These are phyloP conservation scores for Enhydra lutris DNA, from an alignment of 2,113 vertebrate species.

Conservation along the genomic window DNA sequence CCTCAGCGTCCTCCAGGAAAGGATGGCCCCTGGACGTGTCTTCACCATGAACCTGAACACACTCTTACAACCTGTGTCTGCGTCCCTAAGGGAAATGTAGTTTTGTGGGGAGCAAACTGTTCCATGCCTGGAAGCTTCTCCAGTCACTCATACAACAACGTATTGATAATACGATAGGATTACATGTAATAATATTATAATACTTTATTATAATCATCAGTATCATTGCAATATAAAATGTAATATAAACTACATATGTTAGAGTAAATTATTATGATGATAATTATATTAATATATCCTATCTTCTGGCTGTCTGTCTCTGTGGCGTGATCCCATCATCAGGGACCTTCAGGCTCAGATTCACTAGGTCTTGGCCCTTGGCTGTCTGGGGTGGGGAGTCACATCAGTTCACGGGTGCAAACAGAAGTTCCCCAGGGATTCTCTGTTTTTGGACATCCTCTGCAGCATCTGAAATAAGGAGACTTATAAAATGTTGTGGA, in stretches of 20 bases:
- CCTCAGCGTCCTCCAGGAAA: too few relatives aligned
- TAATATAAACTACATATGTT: not conserved
- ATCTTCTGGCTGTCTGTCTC: not conserved
- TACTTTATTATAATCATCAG: not conserved
- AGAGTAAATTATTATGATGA: not conserved
- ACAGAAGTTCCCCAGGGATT: too few relatives aligned
- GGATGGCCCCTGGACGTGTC: fast-evolving
- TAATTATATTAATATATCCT: not conserved
- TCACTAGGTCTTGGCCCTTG: fast-evolving
- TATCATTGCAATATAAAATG: not conserved
- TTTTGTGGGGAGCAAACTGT: not conserved
- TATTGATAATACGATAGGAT: not conserved
- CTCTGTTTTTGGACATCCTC: not conserved
- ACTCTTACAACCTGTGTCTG: too few relatives aligned
- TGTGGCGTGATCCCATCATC: fast-evolving
- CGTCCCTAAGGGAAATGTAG: not conserved
- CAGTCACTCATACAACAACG: not conserved
- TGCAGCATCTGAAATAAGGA: not conserved
- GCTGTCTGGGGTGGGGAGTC: too few relatives aligned
- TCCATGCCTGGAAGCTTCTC: not conserved
- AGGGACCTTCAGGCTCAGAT: fast-evolving
- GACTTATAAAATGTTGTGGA: not conserved
- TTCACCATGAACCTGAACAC: not conserved
- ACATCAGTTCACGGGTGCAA: fast-evolving
- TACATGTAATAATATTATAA: not conserved